Conservation (phyloP, 2,113 vertebrate species). For the Oreochromis spilurus region DNA sequence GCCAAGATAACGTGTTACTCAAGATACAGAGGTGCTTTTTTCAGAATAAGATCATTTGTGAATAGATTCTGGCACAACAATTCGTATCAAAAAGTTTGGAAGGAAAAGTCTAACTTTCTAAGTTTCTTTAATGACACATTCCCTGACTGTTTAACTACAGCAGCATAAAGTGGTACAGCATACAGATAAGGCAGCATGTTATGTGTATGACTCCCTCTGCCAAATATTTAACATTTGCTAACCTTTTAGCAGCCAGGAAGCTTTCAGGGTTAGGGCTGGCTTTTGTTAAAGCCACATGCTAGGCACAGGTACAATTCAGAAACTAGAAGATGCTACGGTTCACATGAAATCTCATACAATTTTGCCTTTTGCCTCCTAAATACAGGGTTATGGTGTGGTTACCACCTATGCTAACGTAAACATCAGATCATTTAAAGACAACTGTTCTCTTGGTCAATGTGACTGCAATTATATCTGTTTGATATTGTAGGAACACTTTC, state of each 20-base stretch:
- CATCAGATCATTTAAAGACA: background rate
- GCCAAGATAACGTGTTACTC: background rate
- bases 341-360: fast-evolving
- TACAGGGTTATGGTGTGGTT: background rate
- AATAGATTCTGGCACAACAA: background rate
- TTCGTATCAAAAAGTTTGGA: background rate
- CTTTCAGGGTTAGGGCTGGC: background rate
- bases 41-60: background rate
- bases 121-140: background rate
- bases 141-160: background rate
- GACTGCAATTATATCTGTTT: background rate
- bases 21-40: background rate
- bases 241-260: background rate
- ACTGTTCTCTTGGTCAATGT: background rate
- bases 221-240: background rate
- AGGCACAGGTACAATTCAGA: background rate
- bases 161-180: background rate
- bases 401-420: background rate
- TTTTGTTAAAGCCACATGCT: background rate
- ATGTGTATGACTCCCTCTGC: background rate
- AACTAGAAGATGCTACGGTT: background rate
- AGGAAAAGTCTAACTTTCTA: background rate
- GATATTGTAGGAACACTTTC: background rate
- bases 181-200: background rate
- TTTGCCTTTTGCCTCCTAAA: background rate